Evolutionary conservation across 2,888 invertebrate species (phyloP).

Genomic region (Bhutanitis thaidina): DNA sequence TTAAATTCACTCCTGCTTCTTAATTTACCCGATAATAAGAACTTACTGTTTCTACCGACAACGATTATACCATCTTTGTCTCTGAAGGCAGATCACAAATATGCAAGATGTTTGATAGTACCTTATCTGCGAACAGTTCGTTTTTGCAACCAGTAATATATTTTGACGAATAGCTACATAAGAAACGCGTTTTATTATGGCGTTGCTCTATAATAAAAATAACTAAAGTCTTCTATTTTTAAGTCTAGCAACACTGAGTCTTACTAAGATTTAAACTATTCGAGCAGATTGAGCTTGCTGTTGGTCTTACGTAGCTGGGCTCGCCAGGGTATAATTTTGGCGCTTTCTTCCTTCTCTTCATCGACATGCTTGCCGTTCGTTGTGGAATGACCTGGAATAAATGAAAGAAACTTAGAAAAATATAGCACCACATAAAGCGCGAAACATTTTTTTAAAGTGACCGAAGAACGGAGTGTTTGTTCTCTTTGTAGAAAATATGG

Average conservation of each 20-base stretch:
- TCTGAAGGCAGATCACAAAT: constrained; percentile 15
- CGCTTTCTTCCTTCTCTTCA: constrained; percentile 79
- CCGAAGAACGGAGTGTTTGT: too few relatives aligned
- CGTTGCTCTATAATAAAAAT: constrained; percentile 35
- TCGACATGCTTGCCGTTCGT: constrained; percentile 64
- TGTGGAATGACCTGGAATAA: constrained; percentile 50
- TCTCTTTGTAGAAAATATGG: too few relatives aligned
- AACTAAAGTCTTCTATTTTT: constrained; percentile 8
- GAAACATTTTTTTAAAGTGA: too few relatives aligned
- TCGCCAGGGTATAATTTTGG: constrained; percentile 92
- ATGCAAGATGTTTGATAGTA: background rate
- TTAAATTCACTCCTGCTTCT: background rate
- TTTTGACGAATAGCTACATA: constrained; percentile 15
- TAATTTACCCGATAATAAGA: background rate
- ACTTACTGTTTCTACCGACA: background rate
- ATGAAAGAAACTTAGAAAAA: background rate
- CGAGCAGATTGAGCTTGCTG: constrained; percentile 91
- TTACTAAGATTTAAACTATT: constrained; percentile 49
- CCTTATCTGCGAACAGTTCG: background rate
- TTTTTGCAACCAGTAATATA: background rate
- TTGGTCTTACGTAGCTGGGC: constrained; percentile 94
- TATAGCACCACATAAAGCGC: too few relatives aligned
- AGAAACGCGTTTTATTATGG: constrained; percentile 35
- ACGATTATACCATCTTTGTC: background rate
- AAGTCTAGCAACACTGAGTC: constrained; percentile 25